Evolutionary conservation across 2,797 vertebrate genomes (phyloP), one percentile per base, ranked within the genome.

Genomic region (Trachurus trachurus): DNA sequence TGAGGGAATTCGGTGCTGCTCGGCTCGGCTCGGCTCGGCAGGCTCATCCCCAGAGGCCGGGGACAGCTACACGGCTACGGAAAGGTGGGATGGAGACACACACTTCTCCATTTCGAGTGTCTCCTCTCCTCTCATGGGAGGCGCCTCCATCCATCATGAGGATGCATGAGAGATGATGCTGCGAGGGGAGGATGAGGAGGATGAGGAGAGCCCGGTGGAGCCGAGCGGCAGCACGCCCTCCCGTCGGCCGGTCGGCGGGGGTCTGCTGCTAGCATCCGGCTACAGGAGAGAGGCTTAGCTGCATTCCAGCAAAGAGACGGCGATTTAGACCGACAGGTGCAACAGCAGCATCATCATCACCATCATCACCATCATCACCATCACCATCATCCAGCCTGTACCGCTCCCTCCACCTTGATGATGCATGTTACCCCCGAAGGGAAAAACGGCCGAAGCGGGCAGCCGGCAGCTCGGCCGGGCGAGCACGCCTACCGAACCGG

Each of bases 261-360:
- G 5, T 74, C 3, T 59, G 63, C 63, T 49, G 60, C 66, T 69
- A 82, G 76, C 84, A 80, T 80, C 61, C 61, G 7, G 79, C 65
- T 60, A 26, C 26, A 15, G 19, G 31, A 8, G 68, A 62, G 83
- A 74, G 76, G 83, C 60, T 80, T 83, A 77, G 86, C 80, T 81
- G 82, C 90, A 88, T 89, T 87, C 87, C 88, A 78, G 74, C 63
- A 71, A 89, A 79, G 81, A 80, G 45, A 84, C 63, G 68, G 65
- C 50, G 3, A 84, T 84, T 39, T 9, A 54, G 65, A 80, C 87
- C 86, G 92, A 92, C 92, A 93, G 91, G 92, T 93, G 92, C 91
- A 88, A 34, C 83, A 81, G 78, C 85, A 89, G 44, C 87, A 70
- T 3, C 76, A 60, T 13, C 74, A 65, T 21, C 81, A 39, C 45